Evolutionary conservation across 2,113 vertebrate species (phyloP).

Genomic region (Athene cunicularia): DNA sequence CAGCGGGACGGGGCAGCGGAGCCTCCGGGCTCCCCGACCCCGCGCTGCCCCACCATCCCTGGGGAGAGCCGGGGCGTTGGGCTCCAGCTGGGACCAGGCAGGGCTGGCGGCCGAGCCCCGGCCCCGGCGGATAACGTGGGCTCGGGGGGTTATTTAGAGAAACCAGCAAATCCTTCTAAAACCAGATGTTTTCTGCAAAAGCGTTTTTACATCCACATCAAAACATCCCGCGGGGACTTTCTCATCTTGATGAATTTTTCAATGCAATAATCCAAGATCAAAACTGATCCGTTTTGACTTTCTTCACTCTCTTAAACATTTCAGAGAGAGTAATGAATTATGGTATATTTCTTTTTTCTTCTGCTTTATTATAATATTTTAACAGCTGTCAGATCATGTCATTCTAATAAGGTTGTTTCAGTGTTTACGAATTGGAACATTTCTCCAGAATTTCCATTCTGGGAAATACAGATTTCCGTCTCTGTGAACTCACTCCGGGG

Average conservation of each 20-base stretch:
- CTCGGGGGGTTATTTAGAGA: neutral
- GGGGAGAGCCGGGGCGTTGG: fast-evolving
- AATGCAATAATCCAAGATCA: constrained; percentile 18
- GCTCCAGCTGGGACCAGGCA: neutral
- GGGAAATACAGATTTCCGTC: neutral
- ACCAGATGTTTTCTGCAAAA: neutral
- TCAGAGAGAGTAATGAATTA: neutral
- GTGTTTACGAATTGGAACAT: constrained; percentile 29
- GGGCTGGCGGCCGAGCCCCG: neutral
- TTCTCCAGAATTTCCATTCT: constrained; percentile 30
- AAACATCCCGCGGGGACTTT: neutral
- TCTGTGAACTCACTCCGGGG: neutral
- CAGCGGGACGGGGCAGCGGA: fast-evolving
- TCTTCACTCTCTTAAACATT: neutral
- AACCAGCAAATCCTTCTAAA: fast-evolving
- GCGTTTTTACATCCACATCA: neutral
- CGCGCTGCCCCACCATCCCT: fast-evolving
- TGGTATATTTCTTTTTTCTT: neutral
- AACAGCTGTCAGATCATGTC: constrained; percentile 10
- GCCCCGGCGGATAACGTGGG: fast-evolving
- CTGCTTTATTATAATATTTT: neutral
- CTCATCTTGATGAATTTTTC: neutral
- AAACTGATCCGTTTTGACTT: neutral
- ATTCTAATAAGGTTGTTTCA: neutral
- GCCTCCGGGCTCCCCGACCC: fast-evolving